Percentiles rank a stretch among this genome's conserved stretches.
These are phyloP conservation scores for Pagetopsis macropterus DNA, from an alignment of 2,797 vertebrate species.

Conservation along the genomic window DNA sequence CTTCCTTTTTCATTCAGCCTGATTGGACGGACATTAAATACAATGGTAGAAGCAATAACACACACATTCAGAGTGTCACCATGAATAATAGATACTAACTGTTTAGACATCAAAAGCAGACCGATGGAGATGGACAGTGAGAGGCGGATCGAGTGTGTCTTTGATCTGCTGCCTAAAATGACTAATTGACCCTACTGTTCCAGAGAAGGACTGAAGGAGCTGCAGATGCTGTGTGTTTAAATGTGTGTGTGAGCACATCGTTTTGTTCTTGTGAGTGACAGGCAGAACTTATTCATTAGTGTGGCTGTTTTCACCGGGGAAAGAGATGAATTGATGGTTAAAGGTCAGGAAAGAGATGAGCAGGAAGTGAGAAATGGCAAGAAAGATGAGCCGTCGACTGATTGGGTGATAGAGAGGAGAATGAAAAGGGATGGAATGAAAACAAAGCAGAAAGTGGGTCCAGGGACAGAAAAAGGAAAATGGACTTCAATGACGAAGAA, in stretches of 20 bases:
- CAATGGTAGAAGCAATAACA: slow-evolving; percentile 2
- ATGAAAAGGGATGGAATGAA: background rate
- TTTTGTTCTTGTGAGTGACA: slow-evolving; percentile 41
- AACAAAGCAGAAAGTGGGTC: background rate
- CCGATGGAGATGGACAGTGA: slow-evolving; percentile 50
- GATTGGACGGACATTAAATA: slow-evolving; percentile 14
- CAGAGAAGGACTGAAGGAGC: slow-evolving; percentile 24
- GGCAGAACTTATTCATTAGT: slow-evolving; percentile 51
- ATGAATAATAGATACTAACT: slow-evolving; percentile 62
- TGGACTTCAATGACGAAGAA: background rate
- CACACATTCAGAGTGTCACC: slow-evolving; percentile 22
- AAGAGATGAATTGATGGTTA: slow-evolving; percentile 42
- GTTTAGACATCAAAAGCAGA: slow-evolving; percentile 48
- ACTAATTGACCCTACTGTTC: slow-evolving; percentile 44
- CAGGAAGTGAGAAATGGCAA: slow-evolving; percentile 17
- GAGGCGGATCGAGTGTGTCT: slow-evolving; percentile 32
- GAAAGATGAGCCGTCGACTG: slow-evolving; percentile 16
- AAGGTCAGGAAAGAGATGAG: slow-evolving; percentile 47
- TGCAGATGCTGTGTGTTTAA: slow-evolving; percentile 13
- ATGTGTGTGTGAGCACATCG: background rate
- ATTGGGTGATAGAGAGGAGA: background rate
- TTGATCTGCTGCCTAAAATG: slow-evolving; percentile 62
- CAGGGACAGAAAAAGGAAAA: background rate
- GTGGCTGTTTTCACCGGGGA: slow-evolving; percentile 28
- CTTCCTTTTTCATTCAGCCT: background rate